Base-by-base conservation (phyloP, 2,113 vertebrate species). In the Aldabrachelys gigantea region DNA sequence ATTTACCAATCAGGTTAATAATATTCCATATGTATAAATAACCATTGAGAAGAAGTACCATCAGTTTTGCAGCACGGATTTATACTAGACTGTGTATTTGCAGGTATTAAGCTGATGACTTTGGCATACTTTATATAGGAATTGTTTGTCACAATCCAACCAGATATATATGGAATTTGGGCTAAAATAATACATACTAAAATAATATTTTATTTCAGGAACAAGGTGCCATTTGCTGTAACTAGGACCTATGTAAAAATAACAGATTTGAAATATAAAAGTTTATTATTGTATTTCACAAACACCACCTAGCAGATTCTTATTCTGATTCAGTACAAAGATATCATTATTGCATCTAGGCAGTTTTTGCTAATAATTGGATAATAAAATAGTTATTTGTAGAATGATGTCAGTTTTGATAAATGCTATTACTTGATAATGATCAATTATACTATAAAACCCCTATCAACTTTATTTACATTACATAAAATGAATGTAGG, bases 401-500 rank as follows among this genome's bases (percentile, higher is more conserved):
- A 92, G 87, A 92, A 91, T 80, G 84, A 65, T 76, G 93, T 62
- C 75, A 91, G 14, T 57, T 53, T 47, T 89, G 84, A 84, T 96
- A 95, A 95, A 85, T n/a, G 76, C 47, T 94, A 27, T 95, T 95
- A 82, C 54, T 96, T 59, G 79, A 72, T 86, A 93, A 69, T 41
- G 88, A 31, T 93, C 79, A 93, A 72, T 59, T 69, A 44, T 92
- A n/a, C 82, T 57, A 90, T 86, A 86, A 89, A 90, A 49, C 91
- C 90, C 17, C 57, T 96, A 87, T 54, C 93, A 78, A 80, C 93
- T 98, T 91, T 94, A 96, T 90, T 35, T 95, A 92, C 93, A 93
- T 96, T 85, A 95, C 91, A 84, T 84, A 90, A 96, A 97, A 88
- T 92, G 92, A 84, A 88, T 31, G 2, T 49, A 88, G 82, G 91